Base-by-base conservation (phyloP, 2,888 invertebrate species). In the Polydrusus pterygomalis region DNA sequence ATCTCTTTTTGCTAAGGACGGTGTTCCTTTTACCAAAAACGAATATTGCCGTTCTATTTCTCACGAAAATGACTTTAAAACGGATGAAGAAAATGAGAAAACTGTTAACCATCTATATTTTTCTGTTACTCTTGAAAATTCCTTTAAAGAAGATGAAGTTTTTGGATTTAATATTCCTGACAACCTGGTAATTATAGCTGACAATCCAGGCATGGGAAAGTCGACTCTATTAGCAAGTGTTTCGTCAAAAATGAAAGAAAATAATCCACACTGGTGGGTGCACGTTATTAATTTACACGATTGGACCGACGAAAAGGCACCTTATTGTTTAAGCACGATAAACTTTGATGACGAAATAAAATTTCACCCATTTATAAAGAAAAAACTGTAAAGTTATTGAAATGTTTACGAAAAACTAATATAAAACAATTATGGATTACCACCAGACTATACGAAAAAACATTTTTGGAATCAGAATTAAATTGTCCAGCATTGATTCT, bases 151-250 rank as follows among this genome's bases (percentile, higher is more conserved):
- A n/a, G n/a, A n/a, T 7, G 54, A 54, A 7, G 20, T n/a, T 25
- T 54, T 30, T 25, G 25, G 25, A 25, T 25, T 25, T 3, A 25
- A 25, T 5, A 5, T 25, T 3, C 2, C 25, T 25, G 54, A 54
- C 25, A 34, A 34, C 8, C 8, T 34, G 25, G 20, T 25, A 25
- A 54, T 25, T n/a, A 54, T 10, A 25, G 54, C 54, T 3, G 54
- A 54, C n/a, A 54, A n/a, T 54, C 54, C 54, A 11, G 54, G 54
- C 13, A 54, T 54, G 54, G 54, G 54, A 54, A 54, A 54, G 30
- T 54, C 54, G 6, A 54, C 54, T 1, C 54, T 54, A 6, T 30
- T 25, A n/a, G 25, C 25, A 13, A 54, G 54, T 11, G 54, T n/a
- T 1, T 20, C 54, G n/a, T 54, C 30, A 25, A 54, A 25, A n/a